Base-by-base conservation (phyloP, 92 coral and sea anemone species). In the Phenganax subtilis region DNA sequence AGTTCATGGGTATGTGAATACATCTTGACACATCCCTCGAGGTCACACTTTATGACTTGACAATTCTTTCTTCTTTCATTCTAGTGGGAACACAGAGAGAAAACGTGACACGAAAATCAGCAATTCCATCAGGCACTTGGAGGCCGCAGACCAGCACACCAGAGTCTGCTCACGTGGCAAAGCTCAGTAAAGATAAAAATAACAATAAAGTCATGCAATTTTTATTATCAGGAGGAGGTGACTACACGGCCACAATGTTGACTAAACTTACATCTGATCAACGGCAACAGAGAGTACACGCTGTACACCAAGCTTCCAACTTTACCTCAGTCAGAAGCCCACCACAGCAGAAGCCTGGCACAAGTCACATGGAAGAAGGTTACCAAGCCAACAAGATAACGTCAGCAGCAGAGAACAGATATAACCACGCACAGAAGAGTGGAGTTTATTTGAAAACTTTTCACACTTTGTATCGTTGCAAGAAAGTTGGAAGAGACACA, bases 91-190 rank as follows among this genome's bases (percentile, higher is more conserved):
- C 72, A 51, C 83, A 62, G 53, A 74, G 60, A 27, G 83, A 79
- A n/a, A 65, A 65, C 61, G 17, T 73, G 16, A 64, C 54, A 55
- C 83, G 58, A 9, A 79, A 79, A 65, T 62, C 83, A 63, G 83
- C 83, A 51, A 79, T 79, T 47, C 83, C 83, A 29, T 62, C 61
- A 14, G 83, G 83, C 83, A 79, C 83, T 44, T 92, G 97, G 99
- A 74, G 92, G 52, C 88, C 91, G n/a, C 80, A 66, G 37, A 66
- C 75, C 12, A 84, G 75, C 68, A 87, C 89, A 20, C 90, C 96
- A 10, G 97, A 89, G 37, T 96, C 96, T 47, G 84, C 88, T 78
- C 87, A 93, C 60, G 75, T 86, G 54, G 76, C 93, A 0, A 92
- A 90, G 72, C 88, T 89, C 60, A 87, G 90, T 29, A 91, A 73